Evolutionary conservation across 2,888 invertebrate species (phyloP).

Genomic region (Drosophila mimetica): DNA sequence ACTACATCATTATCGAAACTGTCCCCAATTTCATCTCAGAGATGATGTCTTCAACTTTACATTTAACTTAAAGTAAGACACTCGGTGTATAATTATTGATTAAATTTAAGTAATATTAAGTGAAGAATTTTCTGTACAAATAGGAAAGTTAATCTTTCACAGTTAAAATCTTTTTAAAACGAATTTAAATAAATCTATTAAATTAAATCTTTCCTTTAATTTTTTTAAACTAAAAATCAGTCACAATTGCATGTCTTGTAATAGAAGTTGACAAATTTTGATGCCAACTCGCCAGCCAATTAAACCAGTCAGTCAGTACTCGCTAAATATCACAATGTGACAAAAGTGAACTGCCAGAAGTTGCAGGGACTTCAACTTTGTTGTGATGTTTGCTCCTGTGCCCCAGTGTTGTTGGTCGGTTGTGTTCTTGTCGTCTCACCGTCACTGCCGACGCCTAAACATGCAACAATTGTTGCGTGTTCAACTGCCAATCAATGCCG

Average conservation of each 20-base stretch:
- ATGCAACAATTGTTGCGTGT: slow-evolving; percentile 79
- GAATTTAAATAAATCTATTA: too few species aligned
- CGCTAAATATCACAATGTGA: slow-evolving; percentile 51
- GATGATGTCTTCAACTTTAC: too few species aligned
- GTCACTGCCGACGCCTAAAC: slow-evolving; percentile 54
- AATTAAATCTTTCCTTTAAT: too few species aligned
- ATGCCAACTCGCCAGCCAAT: slow-evolving; percentile 29
- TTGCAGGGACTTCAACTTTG: slow-evolving; percentile 14
- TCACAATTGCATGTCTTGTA: neutral
- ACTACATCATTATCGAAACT: too few species aligned
- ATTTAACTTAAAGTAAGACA: too few species aligned
- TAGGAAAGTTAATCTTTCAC: too few species aligned
- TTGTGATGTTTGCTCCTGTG: slow-evolving; percentile 14
- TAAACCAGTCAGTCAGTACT: slow-evolving; percentile 42
- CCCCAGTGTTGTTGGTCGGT: slow-evolving; percentile 3
- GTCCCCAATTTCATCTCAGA: too few species aligned
- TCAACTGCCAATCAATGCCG: slow-evolving; percentile 76
- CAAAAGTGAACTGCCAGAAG: slow-evolving; percentile 44
- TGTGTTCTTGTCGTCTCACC: slow-evolving; percentile 34
- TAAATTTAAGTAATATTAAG: too few species aligned
- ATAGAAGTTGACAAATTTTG: slow-evolving; percentile 30
- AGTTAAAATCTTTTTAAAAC: too few species aligned
- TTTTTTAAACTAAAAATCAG: too few species aligned
- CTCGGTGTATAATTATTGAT: too few species aligned
- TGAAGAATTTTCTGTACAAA: too few species aligned